phyloP scores from a whole-genome alignment of 2,888 invertebrate genomes.

The Myopa testacea region DNA sequence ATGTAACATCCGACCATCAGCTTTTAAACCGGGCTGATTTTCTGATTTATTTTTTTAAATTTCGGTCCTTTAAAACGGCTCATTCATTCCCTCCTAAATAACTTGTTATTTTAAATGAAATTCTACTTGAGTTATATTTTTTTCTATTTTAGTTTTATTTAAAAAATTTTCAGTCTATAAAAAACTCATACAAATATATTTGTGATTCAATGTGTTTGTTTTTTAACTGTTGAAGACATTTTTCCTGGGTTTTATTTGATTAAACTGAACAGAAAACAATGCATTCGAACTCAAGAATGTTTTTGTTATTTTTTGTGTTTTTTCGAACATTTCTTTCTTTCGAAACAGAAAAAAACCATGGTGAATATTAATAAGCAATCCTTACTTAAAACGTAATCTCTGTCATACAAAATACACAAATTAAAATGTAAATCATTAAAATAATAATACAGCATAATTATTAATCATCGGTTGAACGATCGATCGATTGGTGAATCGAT shows the following conservation, averaged over 20 bases:
- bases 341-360: too few species aligned
- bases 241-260: neutral
- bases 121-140: conserved; percentile 35
- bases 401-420: conserved; percentile 15
- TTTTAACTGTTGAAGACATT: neutral
- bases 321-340: neutral
- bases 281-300: neutral
- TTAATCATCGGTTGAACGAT: conserved; percentile 3
- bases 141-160: conserved; percentile 55
- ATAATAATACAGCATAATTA: conserved; percentile 30
- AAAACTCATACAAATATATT: conserved; percentile 57
- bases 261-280: neutral
- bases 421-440: conserved; percentile 22
- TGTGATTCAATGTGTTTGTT: conserved; percentile 31
- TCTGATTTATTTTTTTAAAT: too few species aligned
- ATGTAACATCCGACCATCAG: too few species aligned
- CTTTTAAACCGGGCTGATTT: too few species aligned
- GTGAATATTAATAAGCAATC: conserved; percentile 7
- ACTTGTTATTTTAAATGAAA: neutral
- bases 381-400: conserved; percentile 1
- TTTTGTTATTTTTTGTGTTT: conserved; percentile 2
- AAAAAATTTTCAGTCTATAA: conserved; percentile 61
- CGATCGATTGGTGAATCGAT: neutral
- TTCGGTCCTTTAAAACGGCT: too few species aligned
- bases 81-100: too few species aligned